A percentile compares a stretch with the other conserved stretches of the same genome.
Conservation (phyloP, 2,113 vertebrate genomes). For the Amblyopsis rosae region DNA sequence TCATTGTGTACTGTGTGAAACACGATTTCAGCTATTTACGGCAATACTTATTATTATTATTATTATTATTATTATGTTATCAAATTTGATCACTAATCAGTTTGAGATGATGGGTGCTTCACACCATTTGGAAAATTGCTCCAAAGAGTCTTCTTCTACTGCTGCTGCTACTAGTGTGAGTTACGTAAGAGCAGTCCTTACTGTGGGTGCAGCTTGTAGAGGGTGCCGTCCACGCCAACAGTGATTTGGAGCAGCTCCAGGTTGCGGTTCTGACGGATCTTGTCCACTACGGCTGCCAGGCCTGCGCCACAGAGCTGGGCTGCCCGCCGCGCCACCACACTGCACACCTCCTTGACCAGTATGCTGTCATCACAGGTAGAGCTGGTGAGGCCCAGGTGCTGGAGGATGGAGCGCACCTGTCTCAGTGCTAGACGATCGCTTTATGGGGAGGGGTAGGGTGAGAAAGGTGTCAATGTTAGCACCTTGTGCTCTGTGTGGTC, state of each 20-base stretch:
- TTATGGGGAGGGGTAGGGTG: neutral
- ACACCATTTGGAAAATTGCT: neutral
- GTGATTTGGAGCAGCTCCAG: constrained; percentile 86
- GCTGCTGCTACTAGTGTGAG: neutral
- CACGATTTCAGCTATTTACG: no score
- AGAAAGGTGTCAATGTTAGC: neutral
- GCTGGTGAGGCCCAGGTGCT: constrained; percentile 88
- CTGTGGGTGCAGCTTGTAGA: constrained; percentile 98
- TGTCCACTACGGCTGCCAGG: constrained; percentile 92
- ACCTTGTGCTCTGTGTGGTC: neutral
- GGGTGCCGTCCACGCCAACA: constrained; percentile 92
- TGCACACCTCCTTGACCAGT: constrained; percentile 95
- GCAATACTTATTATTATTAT: no score
- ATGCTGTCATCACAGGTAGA: constrained; percentile 95
- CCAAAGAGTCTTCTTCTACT: neutral
- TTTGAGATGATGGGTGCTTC: neutral
- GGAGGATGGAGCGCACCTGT: constrained; percentile 92
- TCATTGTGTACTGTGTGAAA: no score
- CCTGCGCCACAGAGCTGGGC: constrained; percentile 92
- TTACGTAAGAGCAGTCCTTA: constrained; percentile 65
- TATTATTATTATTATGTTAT: no score
- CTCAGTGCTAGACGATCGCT: constrained; percentile 94
- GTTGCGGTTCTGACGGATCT: constrained; percentile 89
- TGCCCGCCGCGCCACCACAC: constrained; percentile 83
- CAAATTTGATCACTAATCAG: no score